Conservation (phyloP, 2,797 vertebrate species). For the Pipistrellus nathusii region DNA sequence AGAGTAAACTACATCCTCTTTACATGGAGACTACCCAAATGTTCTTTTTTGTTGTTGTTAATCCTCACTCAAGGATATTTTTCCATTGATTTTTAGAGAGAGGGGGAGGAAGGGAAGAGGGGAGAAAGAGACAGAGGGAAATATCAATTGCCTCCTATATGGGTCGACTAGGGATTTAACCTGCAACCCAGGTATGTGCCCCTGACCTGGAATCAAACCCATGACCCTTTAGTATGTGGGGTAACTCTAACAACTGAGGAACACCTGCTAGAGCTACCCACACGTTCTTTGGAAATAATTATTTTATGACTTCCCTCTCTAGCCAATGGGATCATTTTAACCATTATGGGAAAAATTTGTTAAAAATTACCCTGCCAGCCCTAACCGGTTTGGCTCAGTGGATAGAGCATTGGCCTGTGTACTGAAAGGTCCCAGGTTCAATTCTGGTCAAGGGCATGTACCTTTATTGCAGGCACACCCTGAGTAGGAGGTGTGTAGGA, state of each 20-base stretch:
- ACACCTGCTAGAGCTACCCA: neutral
- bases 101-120: no score
- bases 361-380: neutral
- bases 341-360: constrained; percentile 40
- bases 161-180: neutral
- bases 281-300: constrained; percentile 7
- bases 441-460: no score
- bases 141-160: neutral
- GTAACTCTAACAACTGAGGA: neutral
- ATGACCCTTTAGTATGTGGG: neutral
- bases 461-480: no score
- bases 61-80: neutral
- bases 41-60: neutral
- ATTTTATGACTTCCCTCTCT: constrained; percentile 40
- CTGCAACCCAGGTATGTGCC: neutral
- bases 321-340: constrained; percentile 1
- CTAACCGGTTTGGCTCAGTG: no score
- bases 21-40: neutral
- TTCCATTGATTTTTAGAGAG: neutral
- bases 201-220: neutral
- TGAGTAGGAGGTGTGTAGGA: no score
- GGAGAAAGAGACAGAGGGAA: neutral
- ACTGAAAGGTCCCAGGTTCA: no score
- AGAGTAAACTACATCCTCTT: neutral
- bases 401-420: no score